Evolutionary conservation across 2,113 vertebrate genomes (phyloP), one percentile per base, ranked within the genome.

Genomic region (Cephalopholis sonnerati): DNA sequence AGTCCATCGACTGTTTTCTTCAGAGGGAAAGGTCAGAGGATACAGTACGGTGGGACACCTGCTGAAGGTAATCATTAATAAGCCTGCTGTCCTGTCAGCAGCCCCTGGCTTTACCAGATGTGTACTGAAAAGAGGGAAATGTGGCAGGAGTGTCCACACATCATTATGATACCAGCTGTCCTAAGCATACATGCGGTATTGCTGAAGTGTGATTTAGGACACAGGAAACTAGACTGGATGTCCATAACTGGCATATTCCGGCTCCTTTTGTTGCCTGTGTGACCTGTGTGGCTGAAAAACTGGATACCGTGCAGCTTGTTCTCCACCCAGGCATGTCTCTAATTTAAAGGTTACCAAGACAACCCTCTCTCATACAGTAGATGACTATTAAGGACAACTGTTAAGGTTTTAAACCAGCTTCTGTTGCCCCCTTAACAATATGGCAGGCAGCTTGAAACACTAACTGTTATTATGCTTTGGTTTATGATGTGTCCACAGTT

Each of bases 11-110:
- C 91, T 92, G 89, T 89, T 93, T 93, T 92, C 91, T 93, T 93
- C 89, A 74, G 82, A 92, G 84, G 81, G 87, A 94, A 94, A 94
- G 93, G 94, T 94, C 94, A 94, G 91, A 90, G 90, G 94, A 94
- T 92, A 79, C 67, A 87, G 79, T 89, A 82, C 15, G 76, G 81
- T 67, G 88, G 89, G 91, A 92, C 91, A 92, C 94, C 93, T 91
- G 92, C 92, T 93, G 93, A 88, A 92, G 82, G 87, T 86, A 92
- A 94, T 94, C 91, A 90, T 93, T 94, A 94, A 88, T 89, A 92
- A 87, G 84, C 92, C 92, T 51, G 89, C 89, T 91, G 89, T 92
- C 91, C 91, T 93, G 92, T 93, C 89, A 87, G 89, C 79, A 80
- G 79, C 88, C 69, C 63, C 87, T 67, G 88, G 83, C 83, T 87